A percentile compares a stretch with the other conserved stretches of the same genome.
Evolutionary conservation across 2,888 invertebrate genomes (phyloP).

Genomic region (Nomada fucata): DNA sequence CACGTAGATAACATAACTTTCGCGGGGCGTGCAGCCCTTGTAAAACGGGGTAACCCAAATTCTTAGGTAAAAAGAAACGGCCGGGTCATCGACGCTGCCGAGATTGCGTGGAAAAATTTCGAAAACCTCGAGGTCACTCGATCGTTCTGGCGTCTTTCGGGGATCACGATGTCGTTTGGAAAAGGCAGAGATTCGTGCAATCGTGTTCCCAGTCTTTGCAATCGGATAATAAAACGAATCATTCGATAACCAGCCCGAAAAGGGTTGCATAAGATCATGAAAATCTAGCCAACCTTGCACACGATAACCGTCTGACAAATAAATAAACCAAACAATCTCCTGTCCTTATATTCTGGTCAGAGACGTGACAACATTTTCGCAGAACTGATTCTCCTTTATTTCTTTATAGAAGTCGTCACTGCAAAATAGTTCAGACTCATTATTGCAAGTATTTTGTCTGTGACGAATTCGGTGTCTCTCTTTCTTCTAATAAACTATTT

Average conservation of each 20-base stretch:
- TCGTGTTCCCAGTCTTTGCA: background rate
- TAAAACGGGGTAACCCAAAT: constrained; percentile 36
- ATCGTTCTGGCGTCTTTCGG: background rate
- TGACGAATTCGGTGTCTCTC: too few species aligned
- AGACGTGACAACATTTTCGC: too few species aligned
- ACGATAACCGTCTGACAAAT: background rate
- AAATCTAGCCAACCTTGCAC: background rate
- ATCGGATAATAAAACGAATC: background rate
- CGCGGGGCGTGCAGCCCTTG: constrained; percentile 9
- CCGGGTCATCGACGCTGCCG: constrained; percentile 23
- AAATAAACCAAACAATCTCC: background rate
- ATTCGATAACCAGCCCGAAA: background rate
- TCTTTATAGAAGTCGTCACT: too few species aligned
- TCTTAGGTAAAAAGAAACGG: constrained; percentile 13
- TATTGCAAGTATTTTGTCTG: too few species aligned
- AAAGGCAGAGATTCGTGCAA: background rate
- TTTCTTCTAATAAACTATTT: background rate
- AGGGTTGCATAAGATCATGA: background rate
- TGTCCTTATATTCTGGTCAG: background rate
- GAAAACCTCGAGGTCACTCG: constrained; percentile 8
- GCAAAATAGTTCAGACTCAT: too few species aligned
- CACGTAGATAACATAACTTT: constrained; percentile 29
- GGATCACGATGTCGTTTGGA: constrained; percentile 8
- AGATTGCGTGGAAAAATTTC: constrained; percentile 43
- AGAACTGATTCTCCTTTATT: too few species aligned